These are phyloP conservation scores for Panopea generosa DNA, from an alignment of 2,888 invertebrate genomes.

Conservation along the genomic window DNA sequence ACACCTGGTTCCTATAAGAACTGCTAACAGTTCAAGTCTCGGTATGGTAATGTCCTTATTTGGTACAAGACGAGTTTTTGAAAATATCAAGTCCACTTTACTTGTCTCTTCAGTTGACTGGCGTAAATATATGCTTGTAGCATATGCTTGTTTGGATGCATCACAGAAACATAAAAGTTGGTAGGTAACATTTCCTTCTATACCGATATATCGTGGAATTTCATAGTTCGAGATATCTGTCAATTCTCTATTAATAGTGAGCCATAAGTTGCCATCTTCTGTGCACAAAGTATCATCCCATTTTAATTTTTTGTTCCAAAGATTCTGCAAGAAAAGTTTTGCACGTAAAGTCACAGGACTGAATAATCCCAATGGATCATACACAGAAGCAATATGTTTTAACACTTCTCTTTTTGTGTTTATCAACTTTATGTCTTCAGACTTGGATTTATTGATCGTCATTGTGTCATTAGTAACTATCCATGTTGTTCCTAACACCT, in stretches of 20 bases:
- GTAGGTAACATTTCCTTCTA: neutral
- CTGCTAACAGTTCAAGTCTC: neutral
- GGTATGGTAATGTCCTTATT: too few relatives aligned
- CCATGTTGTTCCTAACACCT: slow-evolving; percentile 28
- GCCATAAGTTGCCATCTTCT: too few relatives aligned
- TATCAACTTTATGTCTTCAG: neutral
- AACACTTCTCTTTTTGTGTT: slow-evolving; percentile 8
- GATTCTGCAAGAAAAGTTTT: slow-evolving; percentile 18
- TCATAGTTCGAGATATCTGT: too few relatives aligned
- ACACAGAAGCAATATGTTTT: slow-evolving; percentile 4
- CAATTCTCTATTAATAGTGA: too few relatives aligned
- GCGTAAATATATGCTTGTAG: slow-evolving; percentile 1
- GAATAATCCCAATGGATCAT: slow-evolving; percentile 8
- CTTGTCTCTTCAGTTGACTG: neutral
- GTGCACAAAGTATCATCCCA: slow-evolving; percentile 16
- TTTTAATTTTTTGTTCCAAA: slow-evolving; percentile 9
- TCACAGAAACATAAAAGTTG: slow-evolving; percentile 8
- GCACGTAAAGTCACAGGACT: slow-evolving; percentile 20
- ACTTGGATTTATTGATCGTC: neutral
- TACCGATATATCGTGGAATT: neutral
- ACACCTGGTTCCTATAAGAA: neutral
- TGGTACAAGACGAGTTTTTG: slow-evolving; percentile 42
- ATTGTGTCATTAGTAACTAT: slow-evolving; percentile 5
- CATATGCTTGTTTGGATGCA: slow-evolving; percentile 11
- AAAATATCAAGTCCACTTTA: slow-evolving; percentile 14